phyloP scores from a whole-genome alignment of 1,140 invertebrate species.

The Pseudomyrmex dendroicus region DNA sequence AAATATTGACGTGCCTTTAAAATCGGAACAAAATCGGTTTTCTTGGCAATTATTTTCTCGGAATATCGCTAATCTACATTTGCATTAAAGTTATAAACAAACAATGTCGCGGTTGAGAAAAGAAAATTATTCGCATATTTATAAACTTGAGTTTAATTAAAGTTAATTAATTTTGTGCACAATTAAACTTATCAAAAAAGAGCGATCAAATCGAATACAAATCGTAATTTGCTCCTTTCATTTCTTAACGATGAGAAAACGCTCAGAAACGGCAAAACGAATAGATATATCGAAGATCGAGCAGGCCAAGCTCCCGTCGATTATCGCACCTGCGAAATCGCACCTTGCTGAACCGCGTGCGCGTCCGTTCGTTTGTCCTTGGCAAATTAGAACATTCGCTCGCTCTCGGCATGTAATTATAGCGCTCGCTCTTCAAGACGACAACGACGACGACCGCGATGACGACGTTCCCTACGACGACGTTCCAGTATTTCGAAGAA shows the following conservation, averaged over 20 bases:
- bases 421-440: constrained; percentile 59
- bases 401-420: constrained; percentile 68
- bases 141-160: too few relatives aligned
- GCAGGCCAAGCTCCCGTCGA: constrained; percentile 31
- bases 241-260: too few relatives aligned
- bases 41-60: constrained; percentile 28
- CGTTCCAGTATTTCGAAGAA: constrained; percentile 52
- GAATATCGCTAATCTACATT: not conserved
- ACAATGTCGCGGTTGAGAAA: too few relatives aligned
- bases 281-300: not conserved
- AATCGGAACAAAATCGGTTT: constrained; percentile 4
- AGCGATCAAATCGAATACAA: too few relatives aligned
- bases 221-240: too few relatives aligned
- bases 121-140: too few relatives aligned
- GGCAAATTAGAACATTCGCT: constrained; percentile 78
- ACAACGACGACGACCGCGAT: constrained; percentile 28
- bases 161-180: too few relatives aligned
- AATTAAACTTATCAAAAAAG: too few relatives aligned
- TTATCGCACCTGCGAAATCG: constrained; percentile 25
- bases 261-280: too few relatives aligned
- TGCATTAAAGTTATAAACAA: not conserved
- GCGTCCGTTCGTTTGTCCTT: constrained; percentile 70
- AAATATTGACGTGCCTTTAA: constrained; percentile 52
- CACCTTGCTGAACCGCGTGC: constrained; percentile 34
- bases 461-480: constrained; percentile 65